Evolutionary conservation across 2,888 invertebrate genomes (phyloP), one percentile per base, ranked within the genome.

Genomic region (Apodemia duryi): DNA sequence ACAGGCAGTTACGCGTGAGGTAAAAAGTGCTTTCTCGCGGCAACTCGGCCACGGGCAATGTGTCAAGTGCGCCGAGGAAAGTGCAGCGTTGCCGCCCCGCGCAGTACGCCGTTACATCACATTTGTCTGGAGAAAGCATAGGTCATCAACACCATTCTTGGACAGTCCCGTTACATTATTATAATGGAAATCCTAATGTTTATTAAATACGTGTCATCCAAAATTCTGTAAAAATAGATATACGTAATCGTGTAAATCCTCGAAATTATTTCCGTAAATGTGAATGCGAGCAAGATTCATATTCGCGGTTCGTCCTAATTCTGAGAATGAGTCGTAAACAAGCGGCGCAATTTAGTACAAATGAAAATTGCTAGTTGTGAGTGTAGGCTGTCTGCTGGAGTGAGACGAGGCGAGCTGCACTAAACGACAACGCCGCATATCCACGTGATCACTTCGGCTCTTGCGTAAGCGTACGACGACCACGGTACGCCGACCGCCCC

Each of bases 61-160:
- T 91, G 92, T 92, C 91, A 92, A 91, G 92, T 87, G 89, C 91
- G 84, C 84, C 85, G 85, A 85, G 82, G 90, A 91, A 90, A 90
- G 91, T 89, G 85, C 88, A 84, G 82, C 84, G 88, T 84, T 86
- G 88, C 75, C 75, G 74, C 73, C 69, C 72, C 75, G 75, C 72
- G 68, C 75, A 67, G 77, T 78, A 75, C 80, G 74, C 81, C 80
- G 80, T 90, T 88, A 90, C 88, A 87, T 89, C 86, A 91, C 76
- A 81, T 83, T 81, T 83, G 88, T 83, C 87, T 85, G 88, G 88
- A 86, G 87, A 88, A 88, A 90, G 88, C 82, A 80, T 75, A 77
- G 86, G 81, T 86, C 86, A 83, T 84, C 85, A 83, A 87, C 88
- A 86, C 80, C 77, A 73, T 73, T 73, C 74, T 67, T 71, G 70